A percentile compares a stretch with the other conserved stretches of the same genome.
These are phyloP conservation scores for Halcyon leucocephala DNA, from an alignment of 2,797 vertebrate genomes.

Conservation along the genomic window DNA sequence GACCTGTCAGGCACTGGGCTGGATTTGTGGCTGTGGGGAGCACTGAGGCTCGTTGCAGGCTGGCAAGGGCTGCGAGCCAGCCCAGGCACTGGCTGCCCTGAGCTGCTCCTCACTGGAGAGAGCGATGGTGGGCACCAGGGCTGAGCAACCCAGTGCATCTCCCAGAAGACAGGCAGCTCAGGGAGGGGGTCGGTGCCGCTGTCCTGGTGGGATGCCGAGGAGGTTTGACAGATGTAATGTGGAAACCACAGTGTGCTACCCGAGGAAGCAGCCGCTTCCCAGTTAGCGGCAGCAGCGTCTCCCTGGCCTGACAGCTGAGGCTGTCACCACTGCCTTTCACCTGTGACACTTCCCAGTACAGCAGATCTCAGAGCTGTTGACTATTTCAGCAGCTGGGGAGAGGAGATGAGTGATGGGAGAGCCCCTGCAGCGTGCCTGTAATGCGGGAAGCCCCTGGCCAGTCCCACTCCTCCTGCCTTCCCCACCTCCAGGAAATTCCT, in stretches of 20 bases:
- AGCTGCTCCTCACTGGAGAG: not conserved
- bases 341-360: not conserved
- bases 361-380: not conserved
- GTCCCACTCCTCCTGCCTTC: not conserved
- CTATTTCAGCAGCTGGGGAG: not conserved
- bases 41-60: not conserved
- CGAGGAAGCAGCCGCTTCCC: not conserved
- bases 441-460: rapidly evolving
- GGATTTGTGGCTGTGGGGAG: not conserved
- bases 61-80: no score
- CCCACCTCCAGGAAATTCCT: not conserved
- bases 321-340: not conserved
- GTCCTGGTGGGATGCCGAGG: not conserved
- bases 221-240: not conserved
- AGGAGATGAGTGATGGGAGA: not conserved
- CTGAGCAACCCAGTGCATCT: not conserved
- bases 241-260: not conserved
- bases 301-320: not conserved
- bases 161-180: not conserved
- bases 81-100: not conserved
- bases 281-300: not conserved
- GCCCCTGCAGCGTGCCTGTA: not conserved
- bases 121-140: not conserved
- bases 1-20: no score
- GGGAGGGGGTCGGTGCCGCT: not conserved